A percentile compares a stretch with the other conserved stretches of the same genome.
These are phyloP conservation scores for Rhogogaster chlorosoma DNA, from an alignment of 2,888 invertebrate species.

Conservation along the genomic window DNA sequence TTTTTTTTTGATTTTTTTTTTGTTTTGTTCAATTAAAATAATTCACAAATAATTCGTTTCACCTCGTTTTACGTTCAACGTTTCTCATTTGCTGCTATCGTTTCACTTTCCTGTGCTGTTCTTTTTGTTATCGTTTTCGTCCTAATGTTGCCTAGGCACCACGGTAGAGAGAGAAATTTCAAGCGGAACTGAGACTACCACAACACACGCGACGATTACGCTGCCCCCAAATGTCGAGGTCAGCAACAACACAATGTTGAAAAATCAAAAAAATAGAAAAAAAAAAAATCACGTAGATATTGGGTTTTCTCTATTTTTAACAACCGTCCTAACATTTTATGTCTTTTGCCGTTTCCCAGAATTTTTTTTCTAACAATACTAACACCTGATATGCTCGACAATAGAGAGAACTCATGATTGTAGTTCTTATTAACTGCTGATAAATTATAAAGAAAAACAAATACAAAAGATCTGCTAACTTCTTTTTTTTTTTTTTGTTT, in stretches of 20 bases:
- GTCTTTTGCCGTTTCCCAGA: not conserved
- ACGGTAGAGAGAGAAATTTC: conserved; percentile 75
- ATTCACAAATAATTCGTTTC: conserved; percentile 49
- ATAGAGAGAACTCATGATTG: conserved; percentile 30
- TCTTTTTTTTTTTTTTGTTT: not conserved
- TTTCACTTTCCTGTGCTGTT: conserved; percentile 47
- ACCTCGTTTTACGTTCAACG: conserved; percentile 57
- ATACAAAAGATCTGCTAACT: not conserved
- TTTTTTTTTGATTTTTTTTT: too few relatives aligned
- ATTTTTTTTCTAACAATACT: not conserved
- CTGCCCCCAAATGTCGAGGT: conserved; percentile 76
- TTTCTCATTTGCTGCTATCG: conserved; percentile 43
- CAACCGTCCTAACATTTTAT: conserved; percentile 41
- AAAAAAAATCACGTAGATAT: conserved; percentile 30
- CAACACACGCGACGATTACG: conserved; percentile 76
- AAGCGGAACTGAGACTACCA: conserved; percentile 76
- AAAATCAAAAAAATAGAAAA: conserved; percentile 50
- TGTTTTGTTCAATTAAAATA: conserved; percentile 31
- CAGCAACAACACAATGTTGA: conserved; percentile 67
- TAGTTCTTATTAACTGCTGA: not conserved
- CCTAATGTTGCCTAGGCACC: conserved; percentile 70
- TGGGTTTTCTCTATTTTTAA: conserved; percentile 29
- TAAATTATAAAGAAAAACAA: not conserved
- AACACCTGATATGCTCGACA: not conserved
- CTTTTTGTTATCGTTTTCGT: conserved; percentile 29